Conservation (phyloP, 2,888 invertebrate species). For the Heliconius cydno region DNA sequence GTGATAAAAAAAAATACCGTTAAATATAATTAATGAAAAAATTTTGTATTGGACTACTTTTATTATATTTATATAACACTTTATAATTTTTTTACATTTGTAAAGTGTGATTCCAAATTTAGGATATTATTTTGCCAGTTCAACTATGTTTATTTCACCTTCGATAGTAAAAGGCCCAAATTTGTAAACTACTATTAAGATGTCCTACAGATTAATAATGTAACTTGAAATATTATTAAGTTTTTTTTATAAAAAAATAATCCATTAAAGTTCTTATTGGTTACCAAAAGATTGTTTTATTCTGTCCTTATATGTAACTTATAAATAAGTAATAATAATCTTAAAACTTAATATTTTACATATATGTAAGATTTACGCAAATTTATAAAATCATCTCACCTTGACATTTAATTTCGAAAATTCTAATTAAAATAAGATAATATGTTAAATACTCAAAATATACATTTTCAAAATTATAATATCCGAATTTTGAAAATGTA, state of each 20-base stretch:
- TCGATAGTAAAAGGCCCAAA: background rate
- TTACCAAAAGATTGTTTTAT: constrained; percentile 65
- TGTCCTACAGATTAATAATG: constrained; percentile 27
- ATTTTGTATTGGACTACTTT: background rate
- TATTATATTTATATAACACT: background rate
- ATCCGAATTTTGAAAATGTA: too few relatives aligned
- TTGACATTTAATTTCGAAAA: background rate
- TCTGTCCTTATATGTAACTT: constrained; percentile 1
- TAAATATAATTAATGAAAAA: background rate
- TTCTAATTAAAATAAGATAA: background rate
- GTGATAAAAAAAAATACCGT: background rate
- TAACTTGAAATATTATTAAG: constrained; percentile 30
- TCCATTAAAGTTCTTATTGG: constrained; percentile 64
- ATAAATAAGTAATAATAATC: background rate
- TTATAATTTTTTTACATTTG: background rate
- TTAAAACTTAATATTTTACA: background rate
- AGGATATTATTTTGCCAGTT: background rate
- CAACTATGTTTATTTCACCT: background rate
- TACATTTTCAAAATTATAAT: too few relatives aligned
- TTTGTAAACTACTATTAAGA: constrained; percentile 31
- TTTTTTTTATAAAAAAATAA: constrained; percentile 38
- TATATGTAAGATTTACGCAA: background rate
- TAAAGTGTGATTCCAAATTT: too few relatives aligned
- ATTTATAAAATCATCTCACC: background rate
- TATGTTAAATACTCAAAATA: background rate